Base-by-base conservation (phyloP, 2,797 vertebrate genomes). In the Anguilla megastoma region DNA sequence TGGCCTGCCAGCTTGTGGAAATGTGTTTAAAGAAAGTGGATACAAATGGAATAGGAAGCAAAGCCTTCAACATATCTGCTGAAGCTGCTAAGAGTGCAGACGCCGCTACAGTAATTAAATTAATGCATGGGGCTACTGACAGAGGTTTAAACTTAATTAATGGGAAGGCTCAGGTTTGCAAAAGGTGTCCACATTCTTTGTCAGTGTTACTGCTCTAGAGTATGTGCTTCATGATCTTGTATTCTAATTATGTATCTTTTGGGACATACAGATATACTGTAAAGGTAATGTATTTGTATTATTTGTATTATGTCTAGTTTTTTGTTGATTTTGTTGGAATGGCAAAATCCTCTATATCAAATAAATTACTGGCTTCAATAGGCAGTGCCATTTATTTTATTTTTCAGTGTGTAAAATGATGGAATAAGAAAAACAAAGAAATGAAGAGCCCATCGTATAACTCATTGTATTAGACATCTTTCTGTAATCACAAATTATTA, bases 1-100 rank as follows among this genome's bases (percentile, higher is more conserved):
- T 95, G 92, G 91, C 90, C 94, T 95, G 94, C 95, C 95, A 95
- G 91, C 92, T 92, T 91, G 92, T 92, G 93, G 94, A 92, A 94
- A 94, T 88, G 83, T 93, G 86, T 87, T 85, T 91, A 91, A 93
- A 94, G 92, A 90, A 91, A 83, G 85, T 88, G 91, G 92, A 94
- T 93, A 92, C 89, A 94, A 95, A 95, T 88, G 93, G 93, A 93
- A 92, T 85, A 84, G 90, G 93, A 93, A 94, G 89, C 45, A 76
- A 66, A 30, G 63, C 66, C 74, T 86, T 76, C 48, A 89, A 88
- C 89, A 86, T 84, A 86, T 71, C 27, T 60, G 10, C 86, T 33
- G 71, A 74, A 50, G 80, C 63, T 88, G 30, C n/a, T 85, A 85
- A 80, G 74, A 69, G 21, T n/a, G 60, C 85, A 58, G 86, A 82